A percentile compares a stretch with the other conserved stretches of the same genome.
These are phyloP conservation scores for Drosophila repletoides DNA, from an alignment of 1,140 invertebrate species.

Conservation along the genomic window DNA sequence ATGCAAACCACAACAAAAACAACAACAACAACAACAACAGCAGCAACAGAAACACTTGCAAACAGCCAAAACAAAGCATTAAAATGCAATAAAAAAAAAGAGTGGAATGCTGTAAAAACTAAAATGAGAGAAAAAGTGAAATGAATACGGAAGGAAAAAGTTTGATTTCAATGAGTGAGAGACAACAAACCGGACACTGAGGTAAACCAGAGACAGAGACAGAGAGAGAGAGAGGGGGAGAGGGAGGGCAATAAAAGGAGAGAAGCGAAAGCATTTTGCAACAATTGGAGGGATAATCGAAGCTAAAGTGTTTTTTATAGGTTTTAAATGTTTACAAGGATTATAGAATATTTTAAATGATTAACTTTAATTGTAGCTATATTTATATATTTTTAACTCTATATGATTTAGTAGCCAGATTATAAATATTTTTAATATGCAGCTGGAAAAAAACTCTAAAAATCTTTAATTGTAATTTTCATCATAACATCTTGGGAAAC, in stretches of 20 bases:
- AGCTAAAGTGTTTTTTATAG: too few relatives aligned
- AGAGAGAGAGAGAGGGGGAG: not conserved
- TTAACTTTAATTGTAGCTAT: too few relatives aligned
- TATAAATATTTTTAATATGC: too few relatives aligned
- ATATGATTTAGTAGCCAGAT: too few relatives aligned
- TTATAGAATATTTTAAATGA: too few relatives aligned
- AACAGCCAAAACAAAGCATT: conserved; percentile 12
- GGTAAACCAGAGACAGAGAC: not conserved
- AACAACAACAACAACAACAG: conserved; percentile 15
- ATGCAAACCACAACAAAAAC: conserved; percentile 42
- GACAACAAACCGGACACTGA: conserved; percentile 13
- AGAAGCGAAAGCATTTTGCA: not conserved
- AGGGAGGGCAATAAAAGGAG: not conserved
- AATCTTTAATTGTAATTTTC: too few relatives aligned
- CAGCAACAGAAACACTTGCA: too few relatives aligned
- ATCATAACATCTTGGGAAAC: too few relatives aligned
- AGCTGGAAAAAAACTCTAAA: too few relatives aligned
- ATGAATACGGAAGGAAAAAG: conserved; percentile 36
- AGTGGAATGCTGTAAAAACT: conserved; percentile 7
- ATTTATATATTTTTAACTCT: too few relatives aligned
- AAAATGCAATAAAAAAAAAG: conserved; percentile 6
- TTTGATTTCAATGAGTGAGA: conserved; percentile 17
- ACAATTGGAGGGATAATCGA: not conserved
- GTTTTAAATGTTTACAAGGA: too few relatives aligned
- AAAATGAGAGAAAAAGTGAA: conserved; percentile 27